Percentiles rank a stretch among this genome's conserved stretches.
Conservation (phyloP, 2,113 vertebrate species). For the Hemiprocne comata region DNA sequence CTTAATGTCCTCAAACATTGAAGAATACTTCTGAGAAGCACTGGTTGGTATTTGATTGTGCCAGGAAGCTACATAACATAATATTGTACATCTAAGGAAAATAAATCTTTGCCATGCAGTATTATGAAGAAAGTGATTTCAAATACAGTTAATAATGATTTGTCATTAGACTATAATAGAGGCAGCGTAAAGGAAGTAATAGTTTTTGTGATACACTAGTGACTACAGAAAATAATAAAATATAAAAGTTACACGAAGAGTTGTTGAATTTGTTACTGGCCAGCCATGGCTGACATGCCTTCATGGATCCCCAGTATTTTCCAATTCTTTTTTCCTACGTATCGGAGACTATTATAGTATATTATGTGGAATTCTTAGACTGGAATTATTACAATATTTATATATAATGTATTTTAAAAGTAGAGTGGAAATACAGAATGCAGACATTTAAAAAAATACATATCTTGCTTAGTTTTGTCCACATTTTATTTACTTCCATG, state of each 20-base stretch:
- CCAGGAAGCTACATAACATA: not conserved
- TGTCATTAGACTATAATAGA: not conserved
- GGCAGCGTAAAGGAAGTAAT: not conserved
- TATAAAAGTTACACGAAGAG: not conserved
- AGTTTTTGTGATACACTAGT: not conserved
- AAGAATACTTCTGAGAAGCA: slow-evolving; percentile 9
- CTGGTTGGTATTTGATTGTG: not conserved
- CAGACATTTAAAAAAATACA: not conserved
- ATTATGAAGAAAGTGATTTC: not conserved
- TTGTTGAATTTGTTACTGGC: not conserved
- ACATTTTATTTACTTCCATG: not conserved
- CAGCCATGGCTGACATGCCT: too few relatives aligned
- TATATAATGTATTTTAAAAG: not conserved
- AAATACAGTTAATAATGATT: not conserved
- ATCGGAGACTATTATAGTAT: not conserved
- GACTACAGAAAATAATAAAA: not conserved
- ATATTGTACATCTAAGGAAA: not conserved
- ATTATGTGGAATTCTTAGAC: not conserved
- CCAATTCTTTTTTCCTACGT: not conserved
- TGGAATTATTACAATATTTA: not conserved
- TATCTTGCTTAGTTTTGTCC: not conserved
- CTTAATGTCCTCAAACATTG: not conserved
- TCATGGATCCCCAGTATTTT: not conserved
- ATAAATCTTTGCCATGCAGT: not conserved
- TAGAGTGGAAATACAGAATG: not conserved